Percentiles rank a stretch among this genome's conserved stretches.
Conservation (phyloP, 2,113 vertebrate species). For the Gracilinanus agilis region DNA sequence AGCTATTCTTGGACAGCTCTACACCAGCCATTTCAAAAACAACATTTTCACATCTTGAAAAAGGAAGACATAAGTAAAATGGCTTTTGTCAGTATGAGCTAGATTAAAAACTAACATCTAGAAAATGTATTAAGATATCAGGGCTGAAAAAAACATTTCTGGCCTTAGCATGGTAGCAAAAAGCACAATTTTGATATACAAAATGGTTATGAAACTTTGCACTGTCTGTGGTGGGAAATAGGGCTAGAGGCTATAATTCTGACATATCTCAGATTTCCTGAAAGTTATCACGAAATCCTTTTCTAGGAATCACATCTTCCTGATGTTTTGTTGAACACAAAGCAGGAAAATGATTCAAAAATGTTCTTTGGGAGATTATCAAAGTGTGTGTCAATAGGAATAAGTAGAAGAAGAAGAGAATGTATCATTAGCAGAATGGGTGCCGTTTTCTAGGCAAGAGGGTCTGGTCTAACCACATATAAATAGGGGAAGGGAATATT, state of each 20-base stretch:
- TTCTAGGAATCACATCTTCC: constrained; percentile 14
- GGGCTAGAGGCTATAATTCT: background rate
- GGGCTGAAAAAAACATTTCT: background rate
- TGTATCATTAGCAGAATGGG: background rate
- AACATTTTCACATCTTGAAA: constrained; percentile 27
- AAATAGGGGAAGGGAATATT: background rate
- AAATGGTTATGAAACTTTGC: background rate
- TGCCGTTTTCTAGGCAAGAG: background rate
- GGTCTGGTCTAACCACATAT: background rate
- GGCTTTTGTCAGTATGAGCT: constrained; percentile 3
- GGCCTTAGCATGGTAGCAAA: constrained; percentile 11
- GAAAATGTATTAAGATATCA: background rate
- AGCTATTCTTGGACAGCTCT: background rate
- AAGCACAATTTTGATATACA: background rate
- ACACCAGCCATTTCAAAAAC: background rate
- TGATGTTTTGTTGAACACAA: constrained; percentile 44
- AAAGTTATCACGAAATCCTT: constrained; percentile 56
- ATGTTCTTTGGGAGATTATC: constrained; percentile 19
- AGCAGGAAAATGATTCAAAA: constrained; percentile 33
- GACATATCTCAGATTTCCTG: constrained; percentile 5
- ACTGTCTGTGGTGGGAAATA: background rate
- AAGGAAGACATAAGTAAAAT: constrained; percentile 11
- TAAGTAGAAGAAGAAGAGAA: background rate
- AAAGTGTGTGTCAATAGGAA: constrained; percentile 27
- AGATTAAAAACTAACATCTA: constrained; percentile 11